These are phyloP conservation scores for Pachycephus smyrnensis DNA, from an alignment of 2,888 invertebrate genomes.

Conservation along the genomic window DNA sequence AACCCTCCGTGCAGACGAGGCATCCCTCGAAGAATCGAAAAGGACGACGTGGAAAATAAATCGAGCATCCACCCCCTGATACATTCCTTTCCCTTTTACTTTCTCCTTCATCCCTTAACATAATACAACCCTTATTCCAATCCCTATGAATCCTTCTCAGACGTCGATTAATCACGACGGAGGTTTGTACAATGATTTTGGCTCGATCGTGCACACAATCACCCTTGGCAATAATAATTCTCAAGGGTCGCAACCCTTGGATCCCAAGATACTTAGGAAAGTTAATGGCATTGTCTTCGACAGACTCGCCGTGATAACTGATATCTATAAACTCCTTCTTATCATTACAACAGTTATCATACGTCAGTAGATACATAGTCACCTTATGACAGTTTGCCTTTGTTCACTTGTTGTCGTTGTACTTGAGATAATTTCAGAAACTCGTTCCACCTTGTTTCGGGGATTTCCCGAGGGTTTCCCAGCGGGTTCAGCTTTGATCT, in stretches of 20 bases:
- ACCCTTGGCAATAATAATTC: neutral
- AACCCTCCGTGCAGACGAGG: neutral
- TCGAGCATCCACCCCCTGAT: neutral
- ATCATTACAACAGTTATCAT: neutral
- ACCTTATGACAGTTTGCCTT: neutral
- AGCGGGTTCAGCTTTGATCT: neutral
- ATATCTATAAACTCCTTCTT: neutral
- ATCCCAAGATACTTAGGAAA: neutral
- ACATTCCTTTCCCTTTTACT: neutral
- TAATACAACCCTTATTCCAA: neutral
- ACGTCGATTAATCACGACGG: neutral
- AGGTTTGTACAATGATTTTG: neutral
- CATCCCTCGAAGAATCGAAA: neutral
- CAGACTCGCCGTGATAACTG: neutral
- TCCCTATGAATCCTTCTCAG: neutral
- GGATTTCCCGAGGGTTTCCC: neutral
- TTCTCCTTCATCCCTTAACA: neutral
- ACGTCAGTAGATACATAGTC: neutral
- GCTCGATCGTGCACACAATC: neutral
- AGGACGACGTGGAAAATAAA: conserved; percentile 1
- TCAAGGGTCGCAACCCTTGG: neutral
- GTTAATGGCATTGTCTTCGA: conserved; percentile 1
- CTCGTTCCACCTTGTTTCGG: neutral
- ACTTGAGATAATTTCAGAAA: neutral
- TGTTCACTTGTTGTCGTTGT: neutral